Base-by-base conservation (phyloP, 2,113 vertebrate species). In the Pheucticus melanocephalus region DNA sequence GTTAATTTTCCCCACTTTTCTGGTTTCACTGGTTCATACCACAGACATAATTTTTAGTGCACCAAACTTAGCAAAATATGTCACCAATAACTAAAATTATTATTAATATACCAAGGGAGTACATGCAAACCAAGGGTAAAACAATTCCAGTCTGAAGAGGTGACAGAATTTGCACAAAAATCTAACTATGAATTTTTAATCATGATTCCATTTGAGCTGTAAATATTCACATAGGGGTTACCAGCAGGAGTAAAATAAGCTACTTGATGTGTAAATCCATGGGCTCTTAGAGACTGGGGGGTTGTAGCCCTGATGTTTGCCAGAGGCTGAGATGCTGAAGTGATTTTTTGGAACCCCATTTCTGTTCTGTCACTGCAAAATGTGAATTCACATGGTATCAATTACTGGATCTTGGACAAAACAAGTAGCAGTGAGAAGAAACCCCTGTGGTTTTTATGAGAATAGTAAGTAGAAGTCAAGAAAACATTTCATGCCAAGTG, bases 371-470 rank as follows among this genome's bases (percentile, higher is more conserved):
- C 59, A 6, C 53, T 78, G 65, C 61, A 78, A 78, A 70, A 87
- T 56, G 48, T 33, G 30, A 66, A 87, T 86, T 79, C 89, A 88
- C 51, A 33, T 70, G 85, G 79, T 84, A 69, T 73, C 60, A 91
- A 78, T 91, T 64, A 86, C 57, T 63, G 77, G 56, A 78, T 82
- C 84, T 73, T 66, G 71, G 60, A 88, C 84, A 94, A 73, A 89
- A 95, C 51, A 89, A 91, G 84, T 78, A 94, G 73, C 84, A 95
- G 90, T 42, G 40, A 97, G 64, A 92, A 94, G 89, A 94, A 91
- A 51, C 56, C 65, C 87, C 78, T 63, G 82, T 59, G 65, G 65
- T 31, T 94, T 92, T 93, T 87, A 93, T 70, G 90, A 35, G 60
- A 70, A 78, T 28, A 84, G 60, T 70, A 70, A 93, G 85, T 40